These are phyloP conservation scores for Champsocephalus esox DNA, from an alignment of 2,797 vertebrate genomes.

Conservation along the genomic window DNA sequence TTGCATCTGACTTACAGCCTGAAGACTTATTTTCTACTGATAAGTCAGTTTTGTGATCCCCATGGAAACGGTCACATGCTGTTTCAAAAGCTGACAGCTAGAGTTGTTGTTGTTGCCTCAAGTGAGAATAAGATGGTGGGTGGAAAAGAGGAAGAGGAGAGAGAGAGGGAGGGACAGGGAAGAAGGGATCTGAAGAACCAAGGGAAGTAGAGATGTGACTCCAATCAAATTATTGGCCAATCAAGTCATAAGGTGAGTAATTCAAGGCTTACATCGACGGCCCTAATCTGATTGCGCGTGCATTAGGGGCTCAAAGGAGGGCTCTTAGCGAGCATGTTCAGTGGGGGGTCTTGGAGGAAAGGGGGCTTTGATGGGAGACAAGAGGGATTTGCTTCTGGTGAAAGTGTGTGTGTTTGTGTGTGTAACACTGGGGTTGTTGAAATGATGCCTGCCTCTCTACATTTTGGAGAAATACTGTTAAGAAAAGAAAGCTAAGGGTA, in stretches of 20 bases:
- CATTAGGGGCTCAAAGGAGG: slow-evolving; percentile 84
- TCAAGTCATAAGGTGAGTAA: slow-evolving; percentile 92
- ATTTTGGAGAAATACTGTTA: slow-evolving; percentile 43
- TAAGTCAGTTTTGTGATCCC: slow-evolving; percentile 72
- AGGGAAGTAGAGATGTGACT: slow-evolving; percentile 88
- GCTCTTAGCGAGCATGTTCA: slow-evolving; percentile 65
- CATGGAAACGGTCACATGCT: slow-evolving; percentile 86
- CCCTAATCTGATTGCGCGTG: slow-evolving; percentile 91
- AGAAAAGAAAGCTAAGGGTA: slow-evolving; percentile 34
- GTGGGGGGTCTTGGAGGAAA: slow-evolving; percentile 58
- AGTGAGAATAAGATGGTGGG: slow-evolving; percentile 24
- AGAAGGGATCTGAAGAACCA: slow-evolving; percentile 71
- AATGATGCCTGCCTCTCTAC: slow-evolving; percentile 45
- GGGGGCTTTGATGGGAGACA: slow-evolving; percentile 68
- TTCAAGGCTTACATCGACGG: slow-evolving; percentile 89
- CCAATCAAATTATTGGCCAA: slow-evolving; percentile 94
- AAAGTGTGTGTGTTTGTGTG: slow-evolving; percentile 33
- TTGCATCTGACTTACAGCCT: slow-evolving; percentile 37
- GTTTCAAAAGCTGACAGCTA: slow-evolving; percentile 66
- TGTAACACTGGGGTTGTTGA: slow-evolving; percentile 34
- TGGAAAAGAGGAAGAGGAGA: slow-evolving; percentile 2
- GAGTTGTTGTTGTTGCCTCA: slow-evolving; percentile 62
- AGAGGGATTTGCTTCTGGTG: slow-evolving; percentile 52
- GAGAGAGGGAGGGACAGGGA: slow-evolving; percentile 22
- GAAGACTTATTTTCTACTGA: slow-evolving; percentile 32